Percentiles rank a stretch among this genome's conserved stretches.
Evolutionary conservation across 2,888 invertebrate genomes (phyloP).

Genomic region (Scaptodrosophila latifasciaeformis): DNA sequence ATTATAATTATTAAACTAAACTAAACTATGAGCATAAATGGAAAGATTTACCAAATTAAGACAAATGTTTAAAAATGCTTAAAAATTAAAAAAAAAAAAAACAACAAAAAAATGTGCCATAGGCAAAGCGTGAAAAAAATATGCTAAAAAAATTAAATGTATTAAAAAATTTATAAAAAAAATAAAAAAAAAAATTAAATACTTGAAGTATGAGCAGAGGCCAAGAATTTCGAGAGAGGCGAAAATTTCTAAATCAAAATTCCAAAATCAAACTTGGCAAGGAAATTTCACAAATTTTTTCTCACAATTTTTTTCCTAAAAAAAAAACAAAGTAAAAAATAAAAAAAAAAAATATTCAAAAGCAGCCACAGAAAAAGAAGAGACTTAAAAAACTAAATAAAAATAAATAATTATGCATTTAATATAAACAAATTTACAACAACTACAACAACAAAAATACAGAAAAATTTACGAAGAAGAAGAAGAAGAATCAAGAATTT

Average conservation of each 20-base stretch:
- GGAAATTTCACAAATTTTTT: slow-evolving; percentile 22
- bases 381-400: slow-evolving; percentile 35
- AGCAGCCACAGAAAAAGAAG: slow-evolving; percentile 48
- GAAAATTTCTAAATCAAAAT: slow-evolving; percentile 54
- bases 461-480: slow-evolving; percentile 15
- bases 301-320: slow-evolving; percentile 25
- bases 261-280: slow-evolving; percentile 37
- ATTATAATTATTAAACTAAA: slow-evolving; percentile 24
- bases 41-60: slow-evolving; percentile 13
- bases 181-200: too few relatives aligned
- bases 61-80: slow-evolving; percentile 9
- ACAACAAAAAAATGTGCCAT: slow-evolving; percentile 56
- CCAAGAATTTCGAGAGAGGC: too few relatives aligned
- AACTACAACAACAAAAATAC: slow-evolving; percentile 26
- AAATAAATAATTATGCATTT: slow-evolving; percentile 32
- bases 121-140: slow-evolving; percentile 43
- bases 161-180: too few relatives aligned
- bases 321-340: slow-evolving; percentile 17
- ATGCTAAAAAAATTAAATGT: too few relatives aligned
- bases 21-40: slow-evolving; percentile 14
- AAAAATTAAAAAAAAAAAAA: too few relatives aligned
- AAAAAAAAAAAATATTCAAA: slow-evolving; percentile 10
- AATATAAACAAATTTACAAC: slow-evolving; percentile 27
- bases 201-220: too few relatives aligned
- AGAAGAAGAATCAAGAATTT: slow-evolving; percentile 45